A percentile compares a stretch with the other conserved stretches of the same genome.
Conservation (phyloP, 2,888 invertebrate genomes). For the Cerceris ruficornis region DNA sequence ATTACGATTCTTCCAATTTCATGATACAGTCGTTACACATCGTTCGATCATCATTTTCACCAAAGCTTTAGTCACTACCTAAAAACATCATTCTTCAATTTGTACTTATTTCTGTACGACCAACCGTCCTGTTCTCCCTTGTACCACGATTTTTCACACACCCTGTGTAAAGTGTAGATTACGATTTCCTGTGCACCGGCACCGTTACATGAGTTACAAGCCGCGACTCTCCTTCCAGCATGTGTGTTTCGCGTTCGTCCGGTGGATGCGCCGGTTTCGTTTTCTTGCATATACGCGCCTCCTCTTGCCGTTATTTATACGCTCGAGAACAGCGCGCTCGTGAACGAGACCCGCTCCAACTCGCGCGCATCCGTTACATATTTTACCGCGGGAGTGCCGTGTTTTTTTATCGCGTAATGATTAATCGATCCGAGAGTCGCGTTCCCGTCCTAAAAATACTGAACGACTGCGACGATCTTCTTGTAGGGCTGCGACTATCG, state of each 20-base stretch:
- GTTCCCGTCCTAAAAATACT: conserved; percentile 66
- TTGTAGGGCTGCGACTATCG: conserved; percentile 10
- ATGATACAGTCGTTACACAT: no score
- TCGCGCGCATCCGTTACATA: conserved; percentile 56
- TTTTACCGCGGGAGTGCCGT: conserved; percentile 34
- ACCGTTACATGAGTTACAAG: conserved; percentile 27
- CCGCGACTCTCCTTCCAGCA: conserved; percentile 21
- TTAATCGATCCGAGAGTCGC: conserved; percentile 67
- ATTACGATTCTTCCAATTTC: no score
- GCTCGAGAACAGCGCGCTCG: conserved; percentile 35
- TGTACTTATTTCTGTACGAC: no score
- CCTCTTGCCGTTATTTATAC: conserved; percentile 48
- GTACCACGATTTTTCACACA: no score
- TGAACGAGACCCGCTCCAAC: conserved; percentile 36
- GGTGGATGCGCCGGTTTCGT: conserved; percentile 15
- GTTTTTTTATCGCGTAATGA: conserved; percentile 64
- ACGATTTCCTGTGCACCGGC: conserved; percentile 51
- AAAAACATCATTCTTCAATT: no score
- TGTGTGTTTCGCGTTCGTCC: conserved; percentile 36
- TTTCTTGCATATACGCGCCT: conserved; percentile 35
- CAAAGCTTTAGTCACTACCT: no score
- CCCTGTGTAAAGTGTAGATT: conserved; percentile 62
- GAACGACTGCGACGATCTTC: conserved; percentile 10
- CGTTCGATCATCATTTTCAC: no score
- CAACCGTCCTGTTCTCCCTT: no score